phyloP scores from a whole-genome alignment of 2,797 vertebrate species.

The Leptoclinus maculatus region DNA sequence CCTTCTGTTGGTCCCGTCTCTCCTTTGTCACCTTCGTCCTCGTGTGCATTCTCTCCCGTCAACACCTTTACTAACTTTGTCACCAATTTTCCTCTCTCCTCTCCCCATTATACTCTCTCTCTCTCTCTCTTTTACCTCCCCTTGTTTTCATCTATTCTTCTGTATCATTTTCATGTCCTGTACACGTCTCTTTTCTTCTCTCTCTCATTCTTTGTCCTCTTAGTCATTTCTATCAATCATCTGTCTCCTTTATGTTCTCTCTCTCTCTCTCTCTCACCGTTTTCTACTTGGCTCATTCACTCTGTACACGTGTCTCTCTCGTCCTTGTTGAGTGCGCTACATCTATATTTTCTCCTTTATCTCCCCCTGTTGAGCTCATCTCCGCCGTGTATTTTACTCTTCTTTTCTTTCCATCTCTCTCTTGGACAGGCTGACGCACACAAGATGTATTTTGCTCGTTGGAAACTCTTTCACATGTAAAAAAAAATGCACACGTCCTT shows the following conservation, averaged over 20 bases:
- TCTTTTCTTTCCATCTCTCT: conserved; percentile 28
- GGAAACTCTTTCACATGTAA: conserved; percentile 34
- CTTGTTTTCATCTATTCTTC: conserved; percentile 29
- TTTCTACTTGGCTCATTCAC: conserved; percentile 47
- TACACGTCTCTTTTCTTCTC: conserved; percentile 15
- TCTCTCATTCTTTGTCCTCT: conserved; percentile 32
- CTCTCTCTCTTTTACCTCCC: conserved; percentile 4
- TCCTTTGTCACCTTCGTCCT: conserved; percentile 33
- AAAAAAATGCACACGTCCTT: conserved; percentile 42
- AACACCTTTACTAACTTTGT: conserved; percentile 28
- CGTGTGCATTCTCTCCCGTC: conserved; percentile 28
- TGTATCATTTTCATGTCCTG: conserved; percentile 44
- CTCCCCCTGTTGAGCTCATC: conserved; percentile 7
- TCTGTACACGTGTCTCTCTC: conserved; percentile 44
- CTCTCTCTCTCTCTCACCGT: conserved; percentile 22
- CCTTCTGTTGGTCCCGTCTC: conserved; percentile 1
- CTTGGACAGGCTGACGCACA: neutral
- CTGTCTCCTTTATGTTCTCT: conserved; percentile 43
- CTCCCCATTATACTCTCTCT: neutral
- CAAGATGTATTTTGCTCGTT: neutral
- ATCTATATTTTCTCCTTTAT: conserved; percentile 39
- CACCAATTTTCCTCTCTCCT: neutral
- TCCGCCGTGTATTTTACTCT: conserved; percentile 22
- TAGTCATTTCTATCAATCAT: conserved; percentile 60
- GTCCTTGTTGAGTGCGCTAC: conserved; percentile 29